These are phyloP conservation scores for Heliothis peltigera DNA, from an alignment of 2,888 invertebrate species.

Conservation along the genomic window DNA sequence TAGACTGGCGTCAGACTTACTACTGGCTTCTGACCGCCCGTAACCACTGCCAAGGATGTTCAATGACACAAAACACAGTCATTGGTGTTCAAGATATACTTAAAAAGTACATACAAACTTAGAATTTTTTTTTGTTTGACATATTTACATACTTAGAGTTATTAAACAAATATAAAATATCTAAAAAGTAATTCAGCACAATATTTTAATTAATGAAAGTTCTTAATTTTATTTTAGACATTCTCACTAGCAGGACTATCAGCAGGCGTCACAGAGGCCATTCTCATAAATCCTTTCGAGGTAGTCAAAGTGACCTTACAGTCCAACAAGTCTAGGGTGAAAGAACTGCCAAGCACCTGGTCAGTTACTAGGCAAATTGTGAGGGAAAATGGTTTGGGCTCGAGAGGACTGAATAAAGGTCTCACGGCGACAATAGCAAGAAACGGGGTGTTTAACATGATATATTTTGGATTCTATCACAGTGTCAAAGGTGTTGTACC, in stretches of 20 bases:
- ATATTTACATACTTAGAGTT: no score
- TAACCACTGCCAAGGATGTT: no score
- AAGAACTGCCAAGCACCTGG: constrained; percentile 93
- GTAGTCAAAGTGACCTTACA: constrained; percentile 98
- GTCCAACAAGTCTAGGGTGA: constrained; percentile 92
- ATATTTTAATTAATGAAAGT: background rate
- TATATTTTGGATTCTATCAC: constrained; percentile 98
- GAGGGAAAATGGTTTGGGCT: constrained; percentile 93
- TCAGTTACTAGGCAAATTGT: constrained; percentile 95
- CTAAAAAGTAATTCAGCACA: no score
- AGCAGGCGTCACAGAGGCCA: constrained; percentile 97
- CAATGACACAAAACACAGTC: no score
- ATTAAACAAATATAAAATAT: no score
- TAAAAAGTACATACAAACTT: no score
- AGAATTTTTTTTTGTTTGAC: no score
- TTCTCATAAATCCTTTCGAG: constrained; percentile 98
- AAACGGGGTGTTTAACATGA: constrained; percentile 97
- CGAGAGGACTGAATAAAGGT: constrained; percentile 95
- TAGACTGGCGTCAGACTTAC: no score
- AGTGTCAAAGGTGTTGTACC: constrained; percentile 94
- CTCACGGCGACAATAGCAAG: constrained; percentile 96
- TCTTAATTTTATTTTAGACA: constrained; percentile 90
- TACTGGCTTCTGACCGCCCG: no score
- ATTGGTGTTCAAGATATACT: no score
- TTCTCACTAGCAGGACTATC: constrained; percentile 96